These are phyloP conservation scores for Rhodinocichla rosea DNA, from an alignment of 2,113 vertebrate genomes.

Conservation along the genomic window DNA sequence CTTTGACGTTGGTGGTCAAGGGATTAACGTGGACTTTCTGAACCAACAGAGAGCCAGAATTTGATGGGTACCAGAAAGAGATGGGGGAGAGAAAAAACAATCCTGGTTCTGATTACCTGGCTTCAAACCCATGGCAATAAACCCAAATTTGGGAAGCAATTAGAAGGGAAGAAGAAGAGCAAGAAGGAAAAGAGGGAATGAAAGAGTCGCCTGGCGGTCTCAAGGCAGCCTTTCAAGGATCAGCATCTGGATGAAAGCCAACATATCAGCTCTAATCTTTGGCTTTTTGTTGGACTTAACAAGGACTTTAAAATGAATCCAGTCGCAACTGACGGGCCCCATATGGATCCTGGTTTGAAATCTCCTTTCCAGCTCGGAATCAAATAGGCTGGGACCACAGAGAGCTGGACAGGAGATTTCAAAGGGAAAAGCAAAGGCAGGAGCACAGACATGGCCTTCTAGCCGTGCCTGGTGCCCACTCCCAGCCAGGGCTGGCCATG, in stretches of 20 bases:
- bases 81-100: not conserved
- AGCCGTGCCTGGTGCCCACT: not conserved
- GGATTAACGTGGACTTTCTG: not conserved
- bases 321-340: slow-evolving; percentile 55
- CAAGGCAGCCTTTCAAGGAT: slow-evolving; percentile 59
- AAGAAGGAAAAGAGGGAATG: slow-evolving; percentile 21
- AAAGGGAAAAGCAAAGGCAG: not conserved
- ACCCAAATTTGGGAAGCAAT: slow-evolving; percentile 17
- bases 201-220: slow-evolving; percentile 21
- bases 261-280: slow-evolving; percentile 67
- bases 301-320: slow-evolving; percentile 66
- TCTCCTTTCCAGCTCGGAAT: not conserved
- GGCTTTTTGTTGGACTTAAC: slow-evolving; percentile 65
- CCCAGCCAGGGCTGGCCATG: not conserved
- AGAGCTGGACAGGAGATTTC: not conserved
- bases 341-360: slow-evolving; percentile 55
- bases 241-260: slow-evolving; percentile 52
- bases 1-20: not conserved
- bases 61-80: not conserved
- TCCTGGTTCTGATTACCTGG: slow-evolving; percentile 27
- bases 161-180: slow-evolving; percentile 47
- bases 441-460: not conserved
- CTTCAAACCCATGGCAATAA: not conserved
- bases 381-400: not conserved
- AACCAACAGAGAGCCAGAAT: not conserved